phyloP scores from a whole-genome alignment of 2,888 invertebrate genomes.

The Drosophila quasianomalipes region DNA sequence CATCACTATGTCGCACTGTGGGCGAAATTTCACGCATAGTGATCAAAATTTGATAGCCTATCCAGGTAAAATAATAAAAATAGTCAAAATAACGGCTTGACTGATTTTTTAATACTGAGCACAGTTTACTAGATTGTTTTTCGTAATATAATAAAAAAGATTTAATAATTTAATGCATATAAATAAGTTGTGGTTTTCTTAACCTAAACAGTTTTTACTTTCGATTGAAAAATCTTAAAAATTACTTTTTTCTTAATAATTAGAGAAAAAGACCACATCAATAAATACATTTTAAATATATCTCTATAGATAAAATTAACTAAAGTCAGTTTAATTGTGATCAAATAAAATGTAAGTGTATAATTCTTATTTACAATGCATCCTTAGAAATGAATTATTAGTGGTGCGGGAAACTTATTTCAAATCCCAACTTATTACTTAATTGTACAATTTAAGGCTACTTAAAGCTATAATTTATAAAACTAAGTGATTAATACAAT shows the following conservation, averaged over 20 bases:
- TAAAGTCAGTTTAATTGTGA: background rate
- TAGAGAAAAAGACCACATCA: background rate
- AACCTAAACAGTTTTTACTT: background rate
- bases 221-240: background rate
- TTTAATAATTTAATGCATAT: background rate
- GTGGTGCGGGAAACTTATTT: background rate
- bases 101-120: background rate
- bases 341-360: background rate
- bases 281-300: background rate
- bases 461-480: background rate
- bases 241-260: background rate
- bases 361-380: too few species aligned
- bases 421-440: background rate
- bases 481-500: background rate
- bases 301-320: background rate
- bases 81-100: background rate
- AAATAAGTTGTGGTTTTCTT: background rate
- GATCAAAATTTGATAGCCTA: background rate
- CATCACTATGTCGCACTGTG: constrained; percentile 38
- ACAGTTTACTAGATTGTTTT: rapidly evolving
- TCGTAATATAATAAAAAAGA: background rate
- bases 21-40: background rate
- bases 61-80: background rate
- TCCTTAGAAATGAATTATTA: background rate
- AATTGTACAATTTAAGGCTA: background rate